A percentile compares a stretch with the other conserved stretches of the same genome.
phyloP scores from a whole-genome alignment of 2,888 invertebrate species.

The Microplitis manilae region DNA sequence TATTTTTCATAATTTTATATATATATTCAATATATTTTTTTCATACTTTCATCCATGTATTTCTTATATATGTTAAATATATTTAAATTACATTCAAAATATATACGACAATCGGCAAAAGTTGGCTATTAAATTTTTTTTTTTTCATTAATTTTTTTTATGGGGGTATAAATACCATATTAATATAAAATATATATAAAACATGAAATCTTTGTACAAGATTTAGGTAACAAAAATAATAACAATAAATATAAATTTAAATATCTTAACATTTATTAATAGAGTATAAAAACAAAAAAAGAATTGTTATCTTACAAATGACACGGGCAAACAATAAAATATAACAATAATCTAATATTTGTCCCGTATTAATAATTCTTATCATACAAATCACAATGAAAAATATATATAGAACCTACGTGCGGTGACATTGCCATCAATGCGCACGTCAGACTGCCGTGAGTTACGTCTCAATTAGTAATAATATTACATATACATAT shows the following conservation, averaged over 20 bases:
- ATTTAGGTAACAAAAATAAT: neutral
- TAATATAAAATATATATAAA: neutral
- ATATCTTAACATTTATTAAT: slow-evolving; percentile 44
- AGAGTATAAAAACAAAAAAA: slow-evolving; percentile 44
- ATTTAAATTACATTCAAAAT: no score
- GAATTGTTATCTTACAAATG: slow-evolving; percentile 38
- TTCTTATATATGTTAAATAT: no score
- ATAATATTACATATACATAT: slow-evolving; percentile 4
- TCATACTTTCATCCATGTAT: no score
- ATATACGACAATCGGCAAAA: no score
- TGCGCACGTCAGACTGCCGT: neutral
- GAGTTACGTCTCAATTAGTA: neutral
- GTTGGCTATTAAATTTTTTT: no score
- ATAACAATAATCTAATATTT: neutral
- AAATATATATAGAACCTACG: neutral
- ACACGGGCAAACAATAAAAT: slow-evolving; percentile 29
- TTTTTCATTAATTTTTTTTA: no score
- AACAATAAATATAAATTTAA: neutral
- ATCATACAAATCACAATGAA: slow-evolving; percentile 24
- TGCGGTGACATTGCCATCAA: slow-evolving; percentile 4
- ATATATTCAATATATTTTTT: no score
- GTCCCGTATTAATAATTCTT: slow-evolving; percentile 10
- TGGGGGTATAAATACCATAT: neutral
- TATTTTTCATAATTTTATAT: no score
- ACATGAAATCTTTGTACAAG: neutral